Base-by-base conservation (phyloP, 2,888 invertebrate genomes). In the Hoplodrina blanda region DNA sequence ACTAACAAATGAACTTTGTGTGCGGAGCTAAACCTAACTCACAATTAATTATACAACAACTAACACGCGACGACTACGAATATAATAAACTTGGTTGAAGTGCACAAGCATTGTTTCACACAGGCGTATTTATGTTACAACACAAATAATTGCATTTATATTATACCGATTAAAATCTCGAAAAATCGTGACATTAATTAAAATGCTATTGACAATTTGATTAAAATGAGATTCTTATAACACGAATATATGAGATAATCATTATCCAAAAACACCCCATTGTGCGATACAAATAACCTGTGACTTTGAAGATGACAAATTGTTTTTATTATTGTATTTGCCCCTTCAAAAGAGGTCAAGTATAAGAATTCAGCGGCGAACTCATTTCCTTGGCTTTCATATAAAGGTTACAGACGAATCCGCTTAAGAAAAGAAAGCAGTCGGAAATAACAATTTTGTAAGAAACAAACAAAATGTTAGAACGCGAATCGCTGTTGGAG, bases 401-500 rank as follows among this genome's bases (percentile, higher is more conserved):
- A 87, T 89, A 91, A 92, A 94, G 88, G 90, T 90, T 87, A 90
- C 85, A 91, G 91, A 91, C 90, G 91, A 93, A 94, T 94, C 92
- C 92, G 92, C 91, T 94, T 95, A 92, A 90, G 91, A 89, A 93
- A 95, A 92, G 92, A 93, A 94, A 94, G 88, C 91, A 92, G 87
- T 85, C 94, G 95, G 95, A 95, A 95, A 96, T 95, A 95, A 94
- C 94, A 95, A 95, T 95, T 95, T 94, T 87, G 91, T 90, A 91
- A 92, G 93, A 94, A 93, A 95, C 94, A 95, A 95, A 94, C 93
- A 94, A 94, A 95, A 95, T 91, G 92, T 94, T 91, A 91, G 92
- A 91, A 90, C 89, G 90, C 88, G 92, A 93, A 91, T 93, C 92
- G 90, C 90, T 91, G 92, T 90, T 90, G 88, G 87, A 92, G 90